Base-by-base conservation (phyloP, 2,888 invertebrate species). In the Oscheius sp. region DNA sequence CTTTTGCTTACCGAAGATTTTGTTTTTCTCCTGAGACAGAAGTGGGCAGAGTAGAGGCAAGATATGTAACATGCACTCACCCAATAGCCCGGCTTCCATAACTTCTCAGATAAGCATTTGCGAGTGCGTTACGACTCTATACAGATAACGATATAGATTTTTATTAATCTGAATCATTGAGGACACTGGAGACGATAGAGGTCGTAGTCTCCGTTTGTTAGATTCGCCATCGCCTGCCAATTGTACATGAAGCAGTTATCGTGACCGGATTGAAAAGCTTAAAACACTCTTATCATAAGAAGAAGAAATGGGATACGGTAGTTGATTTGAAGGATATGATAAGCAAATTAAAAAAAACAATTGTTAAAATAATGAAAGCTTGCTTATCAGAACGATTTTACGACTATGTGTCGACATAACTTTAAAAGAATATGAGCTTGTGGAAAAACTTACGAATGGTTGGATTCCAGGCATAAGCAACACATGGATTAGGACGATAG, bases 221-320 rank as follows among this genome's bases (percentile, higher is more conserved):
- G 22, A 17, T 67, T 67, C 1, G 57, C n/a, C 1, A 47, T 22
- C 4, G 67, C 67, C 8, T 57, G 2, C 45, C 26, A 32, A 26
- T 57, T n/a, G 47, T 59, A 67, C 67, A 67, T 67, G 47, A 57
- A 67, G 24, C 67, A 67, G 67, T 67, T 67, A 38, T 67, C 33
- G 9, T 26, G 20, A 2, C 62, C 47, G 24, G 59, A 59, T 4
- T 59, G 44, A 44, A 41, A 59, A n/a, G 59, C 59, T 59, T n/a
- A 59, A 59, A 26, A 20, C 6, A 17, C n/a, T n/a, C n/a, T n/a
- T n/a, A n/a, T n/a, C n/a, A n/a, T n/a, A n/a, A n/a, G n/a, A n/a
- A n/a, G n/a, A n/a, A n/a, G n/a, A n/a, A n/a, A n/a, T n/a, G n/a
- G n/a, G n/a, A n/a, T n/a, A n/a, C n/a, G n/a, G n/a, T n/a, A n/a